Evolutionary conservation across 2,888 invertebrate genomes (phyloP), one percentile per base, ranked within the genome.

Genomic region (Lagria hirta): DNA sequence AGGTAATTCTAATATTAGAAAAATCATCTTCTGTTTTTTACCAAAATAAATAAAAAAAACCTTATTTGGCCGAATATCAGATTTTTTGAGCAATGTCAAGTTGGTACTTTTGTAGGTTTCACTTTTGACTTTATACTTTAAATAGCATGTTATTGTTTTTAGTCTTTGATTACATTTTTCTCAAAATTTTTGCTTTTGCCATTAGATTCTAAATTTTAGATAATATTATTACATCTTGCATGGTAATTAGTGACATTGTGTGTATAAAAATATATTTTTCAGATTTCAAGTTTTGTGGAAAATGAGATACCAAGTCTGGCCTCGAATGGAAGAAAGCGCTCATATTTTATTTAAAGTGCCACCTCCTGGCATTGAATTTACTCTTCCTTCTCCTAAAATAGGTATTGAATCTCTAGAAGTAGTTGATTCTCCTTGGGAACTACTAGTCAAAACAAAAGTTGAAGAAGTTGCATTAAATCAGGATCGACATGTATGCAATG

Each of bases 381-480:
- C 99, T 0, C 74, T 99, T 32, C 99, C 99, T 0, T 99, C 98
- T 0, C 99, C 99, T 0, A 96, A 98, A 69, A 97, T 99, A 54
- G 99, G 99, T 2, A 89, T 96, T 22, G 96, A 94, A 71, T 89
- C 90, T 16, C 73, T 92, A 46, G 91, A 93, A 0, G 94, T 96
- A 1, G 92, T 97, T 0, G 99, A 99, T 75, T 97, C 99, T 6
- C 98, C 99, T 0, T 99, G 99, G 99, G 91, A 92, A 78, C 93
- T 98, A 1, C 89, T 94, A 65, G 92, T 94, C 42, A 97, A 97
- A 73, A 95, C 95, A 11, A 98, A 98, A 74, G 96, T 99, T 43
- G 96, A 99, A 80, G 98, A 99, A 75, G 94, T 99, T 61, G 95
- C 97, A 0, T 82, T 99, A 37, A 97, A 96, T 72, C 97, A 99